Conservation (phyloP, 2,888 invertebrate species). For the Seira ritae region DNA sequence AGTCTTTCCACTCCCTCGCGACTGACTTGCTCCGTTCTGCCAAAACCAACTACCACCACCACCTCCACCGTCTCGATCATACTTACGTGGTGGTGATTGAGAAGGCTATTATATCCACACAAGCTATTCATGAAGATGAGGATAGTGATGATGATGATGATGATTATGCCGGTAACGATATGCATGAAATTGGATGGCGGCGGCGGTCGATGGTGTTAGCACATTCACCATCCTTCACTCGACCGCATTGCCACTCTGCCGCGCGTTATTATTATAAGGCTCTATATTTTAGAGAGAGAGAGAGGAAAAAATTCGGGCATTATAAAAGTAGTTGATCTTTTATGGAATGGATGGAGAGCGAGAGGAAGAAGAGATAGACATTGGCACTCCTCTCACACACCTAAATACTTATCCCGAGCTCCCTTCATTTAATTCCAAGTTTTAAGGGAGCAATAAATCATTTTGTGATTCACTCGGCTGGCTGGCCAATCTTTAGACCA, state of each 20-base stretch:
- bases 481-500: conserved; percentile 55
- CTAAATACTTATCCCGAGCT: conserved; percentile 40
- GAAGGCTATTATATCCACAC: background rate
- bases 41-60: too few relatives aligned
- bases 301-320: background rate
- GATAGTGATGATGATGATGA: conserved; percentile 10
- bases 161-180: conserved; percentile 8
- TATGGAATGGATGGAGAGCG: too few relatives aligned
- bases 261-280: background rate
- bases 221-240: conserved; percentile 28
- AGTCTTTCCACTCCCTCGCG: conserved; percentile 23
- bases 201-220: conserved; percentile 31
- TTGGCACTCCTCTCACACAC: conserved; percentile 30
- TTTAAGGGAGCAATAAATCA: conserved; percentile 64
- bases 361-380: background rate
- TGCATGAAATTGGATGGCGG: conserved; percentile 54
- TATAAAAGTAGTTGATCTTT: too few relatives aligned
- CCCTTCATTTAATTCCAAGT: conserved; percentile 64
- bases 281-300: background rate
- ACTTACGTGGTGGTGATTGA: conserved; percentile 7
- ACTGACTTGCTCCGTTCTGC: background rate
- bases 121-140: conserved; percentile 21
- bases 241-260: background rate
- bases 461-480: conserved; percentile 63
- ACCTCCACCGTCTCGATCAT: background rate